Evolutionary conservation across 2,113 vertebrate genomes (phyloP), one percentile per base, ranked within the genome.

Genomic region (Osmerus eperlanus): DNA sequence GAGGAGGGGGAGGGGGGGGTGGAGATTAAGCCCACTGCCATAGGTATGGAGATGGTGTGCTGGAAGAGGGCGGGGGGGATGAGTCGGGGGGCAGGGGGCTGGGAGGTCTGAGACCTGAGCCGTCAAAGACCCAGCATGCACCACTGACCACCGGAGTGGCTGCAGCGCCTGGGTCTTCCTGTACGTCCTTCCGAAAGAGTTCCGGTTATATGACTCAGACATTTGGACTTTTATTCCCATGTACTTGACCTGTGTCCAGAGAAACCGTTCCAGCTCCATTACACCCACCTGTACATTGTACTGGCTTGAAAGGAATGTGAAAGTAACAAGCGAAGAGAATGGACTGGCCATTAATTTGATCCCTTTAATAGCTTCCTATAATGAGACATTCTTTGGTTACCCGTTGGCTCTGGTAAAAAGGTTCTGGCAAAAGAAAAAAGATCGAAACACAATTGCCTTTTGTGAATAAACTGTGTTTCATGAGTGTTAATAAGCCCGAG

Each of bases 401-500:
- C 67, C 47, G 74, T 83, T 77, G 65, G 64, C 75, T 53, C 75
- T 63, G 68, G 68, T 51, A 69, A 65, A 78, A 19, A 71, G 67
- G 54, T 74, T 53, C 73, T 63, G 68, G 68, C 53, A 69, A 65
- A 78, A 19, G 55, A 83, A 83, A 56, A 83, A 71, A 71, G 36
- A 32, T 60, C 3, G 19, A 65, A 65, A 80, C 60, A 63, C 66
- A 71, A 70, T 63, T 74, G 67, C 76, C 79, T 78, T 58, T 51
- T 66, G 67, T 66, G 77, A 78, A 78, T 79, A 85, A 81, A 77
- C 80, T 83, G 81, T 81, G 82, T 88, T 91, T 86, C 87, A 75
- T 71, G 74, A 75, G 78, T 70, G 81, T 74, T 86, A 80, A 87
- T 87, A 88, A 82, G 81, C 82, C 83, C 74, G 75, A 75, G 84